Evolutionary conservation across 1,140 invertebrate genomes (phyloP).

Genomic region (Diorhabda elongata): DNA sequence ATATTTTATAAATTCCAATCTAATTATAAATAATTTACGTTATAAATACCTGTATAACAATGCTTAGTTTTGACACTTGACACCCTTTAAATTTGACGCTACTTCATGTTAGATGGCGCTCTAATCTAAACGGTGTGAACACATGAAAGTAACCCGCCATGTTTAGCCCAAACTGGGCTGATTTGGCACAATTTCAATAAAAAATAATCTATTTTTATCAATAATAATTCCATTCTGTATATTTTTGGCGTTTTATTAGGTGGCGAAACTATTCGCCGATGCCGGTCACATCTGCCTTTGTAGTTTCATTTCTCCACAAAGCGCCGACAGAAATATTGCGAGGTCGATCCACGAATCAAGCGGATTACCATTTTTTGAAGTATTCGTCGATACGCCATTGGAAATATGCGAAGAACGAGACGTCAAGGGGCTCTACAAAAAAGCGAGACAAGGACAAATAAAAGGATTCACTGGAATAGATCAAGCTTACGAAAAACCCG

Average conservation of each 20-base stretch:
- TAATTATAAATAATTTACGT: too few species aligned
- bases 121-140: too few species aligned
- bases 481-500: slow-evolving; percentile 86
- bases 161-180: too few species aligned
- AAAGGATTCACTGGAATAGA: slow-evolving; percentile 98
- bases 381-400: slow-evolving; percentile 93
- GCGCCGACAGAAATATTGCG: slow-evolving; percentile 85
- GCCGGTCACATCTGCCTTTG: slow-evolving; percentile 93
- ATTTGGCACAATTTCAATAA: too few species aligned
- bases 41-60: too few species aligned
- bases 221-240: background rate
- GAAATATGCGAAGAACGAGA: slow-evolving; percentile 93
- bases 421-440: slow-evolving; percentile 97
- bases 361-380: slow-evolving; percentile 88
- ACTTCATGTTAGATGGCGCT: too few species aligned
- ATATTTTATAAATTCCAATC: too few species aligned
- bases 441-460: slow-evolving; percentile 89
- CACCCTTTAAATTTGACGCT: too few species aligned
- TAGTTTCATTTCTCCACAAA: slow-evolving; percentile 96
- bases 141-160: too few species aligned
- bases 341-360: slow-evolving; percentile 81
- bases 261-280: slow-evolving; percentile 93
- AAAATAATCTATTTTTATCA: too few species aligned
- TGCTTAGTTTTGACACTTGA: too few species aligned
- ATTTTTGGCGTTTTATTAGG: slow-evolving; percentile 6